A percentile compares a stretch with the other conserved stretches of the same genome.
Evolutionary conservation across 2,888 invertebrate genomes (phyloP).

Genomic region (Macaria notata): DNA sequence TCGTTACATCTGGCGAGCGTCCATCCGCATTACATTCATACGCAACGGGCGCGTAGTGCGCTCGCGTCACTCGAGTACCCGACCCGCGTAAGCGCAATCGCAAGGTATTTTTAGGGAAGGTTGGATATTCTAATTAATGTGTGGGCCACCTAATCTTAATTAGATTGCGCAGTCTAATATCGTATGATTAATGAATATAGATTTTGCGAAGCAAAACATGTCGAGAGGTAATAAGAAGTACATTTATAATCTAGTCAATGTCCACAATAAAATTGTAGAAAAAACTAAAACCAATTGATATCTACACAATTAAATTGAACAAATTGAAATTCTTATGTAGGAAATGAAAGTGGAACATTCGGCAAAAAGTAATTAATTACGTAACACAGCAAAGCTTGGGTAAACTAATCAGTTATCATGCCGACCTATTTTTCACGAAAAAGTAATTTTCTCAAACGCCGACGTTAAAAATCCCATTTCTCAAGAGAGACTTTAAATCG

Average conservation of each 20-base stretch:
- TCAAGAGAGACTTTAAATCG: slow-evolving; percentile 31
- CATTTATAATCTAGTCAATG: too few relatives aligned
- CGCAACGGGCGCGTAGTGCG: slow-evolving; percentile 40
- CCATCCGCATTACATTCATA: slow-evolving; percentile 48
- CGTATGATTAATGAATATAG: too few relatives aligned
- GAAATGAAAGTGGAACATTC: not conserved
- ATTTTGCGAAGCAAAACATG: too few relatives aligned
- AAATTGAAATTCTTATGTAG: too few relatives aligned
- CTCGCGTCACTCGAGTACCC: slow-evolving; percentile 40
- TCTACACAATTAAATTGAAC: too few relatives aligned
- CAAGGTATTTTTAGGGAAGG: slow-evolving; percentile 29
- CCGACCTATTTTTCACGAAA: slow-evolving; percentile 14
- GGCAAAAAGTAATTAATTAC: not conserved
- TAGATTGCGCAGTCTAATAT: not conserved
- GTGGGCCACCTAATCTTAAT: slow-evolving; percentile 2
- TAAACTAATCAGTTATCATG: slow-evolving; percentile 1
- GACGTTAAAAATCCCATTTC: slow-evolving; percentile 36
- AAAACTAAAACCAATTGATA: too few relatives aligned
- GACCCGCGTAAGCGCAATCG: slow-evolving; percentile 21
- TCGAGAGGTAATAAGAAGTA: too few relatives aligned
- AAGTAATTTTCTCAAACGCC: slow-evolving; percentile 22
- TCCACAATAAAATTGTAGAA: too few relatives aligned
- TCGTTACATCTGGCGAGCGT: slow-evolving; percentile 49
- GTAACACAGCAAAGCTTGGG: too few relatives aligned
- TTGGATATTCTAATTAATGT: slow-evolving; percentile 24